A percentile compares a stretch with the other conserved stretches of the same genome.
Conservation (phyloP, 1,140 invertebrate species). For the Drosophila eugracilis region DNA sequence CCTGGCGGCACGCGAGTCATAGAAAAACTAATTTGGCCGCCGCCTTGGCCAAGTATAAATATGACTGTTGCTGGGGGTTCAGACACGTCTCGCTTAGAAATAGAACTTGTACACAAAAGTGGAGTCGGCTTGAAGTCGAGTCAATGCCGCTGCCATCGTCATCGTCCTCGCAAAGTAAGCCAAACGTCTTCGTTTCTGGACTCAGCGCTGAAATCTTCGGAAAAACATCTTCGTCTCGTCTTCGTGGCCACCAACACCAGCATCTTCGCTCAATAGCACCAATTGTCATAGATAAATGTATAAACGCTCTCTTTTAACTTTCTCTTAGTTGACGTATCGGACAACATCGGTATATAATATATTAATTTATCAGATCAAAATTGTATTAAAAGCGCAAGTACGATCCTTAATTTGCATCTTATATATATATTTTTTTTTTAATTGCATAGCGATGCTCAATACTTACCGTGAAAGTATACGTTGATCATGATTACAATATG, state of each 20-base stretch:
- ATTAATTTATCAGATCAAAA: no score
- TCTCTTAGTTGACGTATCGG: conserved; percentile 29
- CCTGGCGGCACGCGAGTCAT: conserved; percentile 73
- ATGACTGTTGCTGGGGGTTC: conserved; percentile 75
- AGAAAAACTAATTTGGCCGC: conserved; percentile 83
- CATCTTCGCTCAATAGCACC: conserved; percentile 15
- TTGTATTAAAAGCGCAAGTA: no score
- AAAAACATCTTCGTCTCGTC: conserved; percentile 34
- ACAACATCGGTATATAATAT: neutral
- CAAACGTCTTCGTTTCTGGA: conserved; percentile 69
- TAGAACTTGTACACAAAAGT: conserved; percentile 74
- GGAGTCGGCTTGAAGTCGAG: conserved; percentile 37
- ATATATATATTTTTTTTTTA: no score
- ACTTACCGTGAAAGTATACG: conserved; percentile 5
- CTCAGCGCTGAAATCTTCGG: conserved; percentile 35
- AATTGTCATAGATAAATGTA: neutral
- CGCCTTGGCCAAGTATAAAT: conserved; percentile 79
- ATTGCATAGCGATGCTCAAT: no score
- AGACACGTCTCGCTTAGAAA: conserved; percentile 72
- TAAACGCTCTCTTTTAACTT: conserved; percentile 54
- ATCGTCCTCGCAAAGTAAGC: conserved; percentile 62
- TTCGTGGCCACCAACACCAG: conserved; percentile 20
- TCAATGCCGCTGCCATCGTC: conserved; percentile 29
- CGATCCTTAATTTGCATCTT: no score
- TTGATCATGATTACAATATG: neutral